Evolutionary conservation across 2,888 invertebrate genomes (phyloP).

Genomic region (Notodonta ziczac): DNA sequence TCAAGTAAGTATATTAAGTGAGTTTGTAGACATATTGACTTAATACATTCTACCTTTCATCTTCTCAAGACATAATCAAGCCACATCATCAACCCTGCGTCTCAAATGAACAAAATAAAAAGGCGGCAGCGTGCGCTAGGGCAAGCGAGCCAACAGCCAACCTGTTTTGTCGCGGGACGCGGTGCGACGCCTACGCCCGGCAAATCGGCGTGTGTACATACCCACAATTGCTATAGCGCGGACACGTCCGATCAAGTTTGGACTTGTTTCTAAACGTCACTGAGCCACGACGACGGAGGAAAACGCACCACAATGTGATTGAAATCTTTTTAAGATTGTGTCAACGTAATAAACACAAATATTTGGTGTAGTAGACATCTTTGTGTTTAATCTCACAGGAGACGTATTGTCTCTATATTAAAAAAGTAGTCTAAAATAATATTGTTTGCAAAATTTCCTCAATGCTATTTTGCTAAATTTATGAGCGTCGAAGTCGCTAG

Average conservation of each 20-base stretch:
- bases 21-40: neutral
- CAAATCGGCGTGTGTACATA: slow-evolving; percentile 71
- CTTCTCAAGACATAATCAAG: neutral
- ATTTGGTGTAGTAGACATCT: neutral
- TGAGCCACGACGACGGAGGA: slow-evolving; percentile 14
- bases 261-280: slow-evolving; percentile 58
- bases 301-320: slow-evolving; percentile 3
- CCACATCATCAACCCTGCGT: slow-evolving; percentile 60
- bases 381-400: neutral
- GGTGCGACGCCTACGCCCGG: slow-evolving; percentile 72
- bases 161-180: slow-evolving; percentile 75
- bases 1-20: no score
- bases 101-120: slow-evolving; percentile 71
- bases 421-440: neutral
- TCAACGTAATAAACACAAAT: neutral
- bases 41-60: neutral
- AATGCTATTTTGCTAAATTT: slow-evolving; percentile 30
- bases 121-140: slow-evolving; percentile 62
- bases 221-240: slow-evolving; percentile 32
- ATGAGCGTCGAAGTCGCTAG: slow-evolving; percentile 22
- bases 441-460: neutral
- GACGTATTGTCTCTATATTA: neutral
- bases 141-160: slow-evolving; percentile 66
- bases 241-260: slow-evolving; percentile 65
- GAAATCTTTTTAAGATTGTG: neutral